Conservation (phyloP, 2,888 invertebrate species). For the Epinotia ramella region DNA sequence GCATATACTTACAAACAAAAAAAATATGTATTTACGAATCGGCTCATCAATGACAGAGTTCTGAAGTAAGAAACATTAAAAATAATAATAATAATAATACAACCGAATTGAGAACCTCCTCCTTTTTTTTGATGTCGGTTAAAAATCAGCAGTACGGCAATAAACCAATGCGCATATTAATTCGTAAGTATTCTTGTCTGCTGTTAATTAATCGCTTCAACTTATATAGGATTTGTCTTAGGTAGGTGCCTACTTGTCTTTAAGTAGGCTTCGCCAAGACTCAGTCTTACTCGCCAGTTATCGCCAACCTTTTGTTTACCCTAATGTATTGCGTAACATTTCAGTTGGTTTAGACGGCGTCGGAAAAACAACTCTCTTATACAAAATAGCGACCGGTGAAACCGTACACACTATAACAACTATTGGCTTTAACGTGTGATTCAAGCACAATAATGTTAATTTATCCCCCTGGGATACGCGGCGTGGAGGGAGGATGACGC, state of each 20-base stretch:
- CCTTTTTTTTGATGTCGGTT: too few species aligned
- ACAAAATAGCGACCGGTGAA: slow-evolving; percentile 6
- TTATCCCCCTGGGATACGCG: slow-evolving; percentile 17
- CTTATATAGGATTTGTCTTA: neutral
- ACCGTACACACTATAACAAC: slow-evolving; percentile 8
- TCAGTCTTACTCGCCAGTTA: too few species aligned
- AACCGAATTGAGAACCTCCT: too few species aligned
- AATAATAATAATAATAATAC: too few species aligned
- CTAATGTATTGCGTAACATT: neutral
- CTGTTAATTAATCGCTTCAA: neutral
- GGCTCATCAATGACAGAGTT: too few species aligned
- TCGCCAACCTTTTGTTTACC: neutral
- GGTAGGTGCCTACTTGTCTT: neutral
- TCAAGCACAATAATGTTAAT: neutral
- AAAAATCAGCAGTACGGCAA: too few species aligned
- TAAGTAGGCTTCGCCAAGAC: neutral
- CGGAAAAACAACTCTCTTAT: slow-evolving; percentile 19
- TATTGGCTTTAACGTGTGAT: slow-evolving; percentile 17
- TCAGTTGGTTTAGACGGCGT: slow-evolving; percentile 9
- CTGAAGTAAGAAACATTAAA: too few species aligned
- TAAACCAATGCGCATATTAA: neutral
- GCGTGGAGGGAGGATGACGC: slow-evolving; percentile 10
- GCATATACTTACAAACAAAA: too few species aligned
- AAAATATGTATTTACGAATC: too few species aligned
- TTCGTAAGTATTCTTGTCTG: neutral